Evolutionary conservation across 2,888 invertebrate species (phyloP), one percentile per base, ranked within the genome.

Genomic region (Aleiodes leptofemur): DNA sequence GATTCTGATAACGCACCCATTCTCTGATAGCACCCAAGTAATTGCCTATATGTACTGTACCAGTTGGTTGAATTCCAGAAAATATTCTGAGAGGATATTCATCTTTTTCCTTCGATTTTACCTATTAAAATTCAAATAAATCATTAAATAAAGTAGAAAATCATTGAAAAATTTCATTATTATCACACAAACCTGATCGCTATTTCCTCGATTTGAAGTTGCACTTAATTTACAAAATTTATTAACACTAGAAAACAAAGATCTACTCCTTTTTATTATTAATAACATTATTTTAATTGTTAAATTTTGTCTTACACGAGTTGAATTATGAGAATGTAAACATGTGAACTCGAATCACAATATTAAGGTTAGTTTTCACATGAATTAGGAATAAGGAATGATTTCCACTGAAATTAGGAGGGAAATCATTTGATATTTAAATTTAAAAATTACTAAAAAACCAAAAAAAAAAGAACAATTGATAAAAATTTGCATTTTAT

Each of bases 31-130:
- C 98, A 11, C 98, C 98, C 82, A 98, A 94, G 91, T 98, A 99
- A 91, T 99, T 99, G 11, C 99, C 99, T 69, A 99, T 91, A 90
- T 99, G 99, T 77, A 98, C 91, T 4, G 93, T 91, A 16, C 99
- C 99, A 0, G 98, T 98, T 0, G 99, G 99, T 90, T 99, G 99
- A 86, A 99, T 95, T 13, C 98, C 99, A 0, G 98, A 96, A 85
- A 98, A 96, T 83, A 98, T 92, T 83, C 93, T 92, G 73, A 90
- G 91, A 5, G 92, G 91, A 91, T 92, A 93, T 48, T 61, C 7
- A 2, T 29, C n/a, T 9, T 14, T 0, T n/a, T 72, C 71, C 73
- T 76, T 38, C 34, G n/a, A 34, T 31, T 11, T 8, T 7, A 16
- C 43, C 64, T 64, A 8, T 43, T 13, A 2, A 43, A 29, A 38